Evolutionary conservation across 2,888 invertebrate genomes (phyloP), one percentile per base, ranked within the genome.

Genomic region (Gasteruption jaculator): DNA sequence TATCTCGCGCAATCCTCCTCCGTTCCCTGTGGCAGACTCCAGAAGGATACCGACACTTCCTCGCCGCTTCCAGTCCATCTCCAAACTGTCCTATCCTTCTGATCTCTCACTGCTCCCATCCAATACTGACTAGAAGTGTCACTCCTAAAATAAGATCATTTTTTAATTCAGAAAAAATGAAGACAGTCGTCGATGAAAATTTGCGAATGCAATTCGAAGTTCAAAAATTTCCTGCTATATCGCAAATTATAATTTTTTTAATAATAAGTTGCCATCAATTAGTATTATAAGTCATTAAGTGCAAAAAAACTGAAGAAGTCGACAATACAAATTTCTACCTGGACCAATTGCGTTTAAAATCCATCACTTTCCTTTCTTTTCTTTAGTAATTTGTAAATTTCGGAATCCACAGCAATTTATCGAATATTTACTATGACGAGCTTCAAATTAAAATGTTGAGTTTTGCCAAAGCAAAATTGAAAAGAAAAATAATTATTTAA

Each of bases 101-200:
- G 81, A 65, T 92, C 91, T n/a, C 91, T 76, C 5, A 90, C 81
- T 1, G 91, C 91, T 0, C 92, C 93, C 85, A 93, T 86, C 93
- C 93, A 93, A 69, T 93, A 93, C 57, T 92, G 91, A 43, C 91
- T 92, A 63, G 85, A 88, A 15, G 87, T 85, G 72, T 93, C 92
- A 62, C 87, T 91, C 63, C 87, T 81, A 73, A 29, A 7, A 24
- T 40, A 31, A 8, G 5, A 3, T 20, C 51, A 57, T 40, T n/a
- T n/a, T n/a, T n/a, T n/a, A n/a, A n/a, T n/a, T n/a, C n/a, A n/a
- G 21, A 15, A 21, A 25, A 30, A 7, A 7, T 25, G n/a, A n/a
- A n/a, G n/a, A n/a, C n/a, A n/a, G n/a, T n/a, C n/a, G n/a, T n/a
- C n/a, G n/a, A n/a, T n/a, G n/a, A n/a, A n/a, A n/a, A n/a, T n/a